Evolutionary conservation across 2,113 vertebrate species (phyloP), one percentile per base, ranked within the genome.

Genomic region (Tyto alba): DNA sequence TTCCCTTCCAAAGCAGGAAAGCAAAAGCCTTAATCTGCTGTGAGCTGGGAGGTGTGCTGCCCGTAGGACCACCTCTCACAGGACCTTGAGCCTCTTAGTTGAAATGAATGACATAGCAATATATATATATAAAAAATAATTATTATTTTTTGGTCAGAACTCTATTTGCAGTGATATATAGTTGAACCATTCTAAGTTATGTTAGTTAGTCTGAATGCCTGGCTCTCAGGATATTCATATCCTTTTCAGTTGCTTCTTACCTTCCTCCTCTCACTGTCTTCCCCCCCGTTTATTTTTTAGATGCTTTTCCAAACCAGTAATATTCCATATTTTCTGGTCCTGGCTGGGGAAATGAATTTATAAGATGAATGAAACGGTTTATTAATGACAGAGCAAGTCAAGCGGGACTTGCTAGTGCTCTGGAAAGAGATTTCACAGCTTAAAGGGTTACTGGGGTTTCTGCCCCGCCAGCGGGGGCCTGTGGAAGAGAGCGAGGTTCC

Each of bases 1-100:
- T 99, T 99, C 93, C 99, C 99, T 97, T 97, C 99, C 69, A 99
- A 99, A 98, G 98, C 98, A 3, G 98, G 98, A 11, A 99, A 98
- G 93, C 99, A 99, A 93, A 99, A 99, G 97, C 99, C 98, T 93
- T 99, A 97, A 98, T 7, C 34, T 83, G 80, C 82, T 29, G 26
- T 66, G 64, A 79, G 66, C 72, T 38, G 75, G 86, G 68, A 38
- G 64, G 43, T 22, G 45, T 23, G 73, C 75, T 90, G 66, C 89
- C 72, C 3, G 2, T 30, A 15, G 60, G 32, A 25, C 26, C 45
- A 6, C 57, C 62, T 80, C 32, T 18, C 11, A 5, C 40, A n/a
- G 76, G 59, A 77, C 64, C 57, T 67, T 9, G 3, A 52, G 52
- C 85, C 79, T 87, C 67, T 13, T 47, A 89, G 93, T 30, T 40